A percentile compares a stretch with the other conserved stretches of the same genome.
Evolutionary conservation across 1,140 invertebrate genomes (phyloP).

Genomic region (Ips nitidus): DNA sequence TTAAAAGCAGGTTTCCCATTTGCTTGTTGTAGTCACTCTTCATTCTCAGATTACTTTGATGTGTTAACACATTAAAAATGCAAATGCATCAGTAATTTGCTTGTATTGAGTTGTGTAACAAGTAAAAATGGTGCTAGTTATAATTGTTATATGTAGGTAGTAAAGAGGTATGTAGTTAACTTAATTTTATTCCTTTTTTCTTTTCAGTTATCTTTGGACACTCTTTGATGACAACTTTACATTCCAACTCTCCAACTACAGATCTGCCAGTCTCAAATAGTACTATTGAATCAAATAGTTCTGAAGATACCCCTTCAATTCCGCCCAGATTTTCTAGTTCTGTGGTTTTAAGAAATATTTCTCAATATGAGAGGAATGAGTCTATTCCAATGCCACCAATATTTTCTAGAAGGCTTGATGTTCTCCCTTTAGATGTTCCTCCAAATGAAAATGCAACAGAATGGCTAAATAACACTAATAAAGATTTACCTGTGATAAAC

Average conservation of each 20-base stretch:
- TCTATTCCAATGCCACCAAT: constrained; percentile 9
- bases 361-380: constrained; percentile 17
- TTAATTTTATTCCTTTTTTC: constrained; percentile 33
- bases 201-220: constrained; percentile 43
- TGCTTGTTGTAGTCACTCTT: background rate
- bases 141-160: constrained; percentile 21
- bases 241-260: constrained; percentile 36
- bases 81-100: background rate
- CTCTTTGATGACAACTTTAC: constrained; percentile 31
- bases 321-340: constrained; percentile 25
- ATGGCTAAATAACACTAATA: constrained; percentile 21
- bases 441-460: constrained; percentile 14
- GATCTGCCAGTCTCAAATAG: constrained; percentile 6
- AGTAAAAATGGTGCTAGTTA: constrained; percentile 10
- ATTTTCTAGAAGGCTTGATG: constrained; percentile 20
- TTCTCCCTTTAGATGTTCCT: constrained; percentile 19
- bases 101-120: background rate
- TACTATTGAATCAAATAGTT: constrained; percentile 19
- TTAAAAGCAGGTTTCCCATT: background rate
- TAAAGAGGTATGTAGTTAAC: background rate
- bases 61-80: background rate
- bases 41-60: background rate
- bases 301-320: constrained; percentile 25
- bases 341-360: constrained; percentile 31
- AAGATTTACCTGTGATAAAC: constrained; percentile 46